These are phyloP conservation scores for Drosophila barbarae DNA, from an alignment of 2,888 invertebrate genomes.

Conservation along the genomic window DNA sequence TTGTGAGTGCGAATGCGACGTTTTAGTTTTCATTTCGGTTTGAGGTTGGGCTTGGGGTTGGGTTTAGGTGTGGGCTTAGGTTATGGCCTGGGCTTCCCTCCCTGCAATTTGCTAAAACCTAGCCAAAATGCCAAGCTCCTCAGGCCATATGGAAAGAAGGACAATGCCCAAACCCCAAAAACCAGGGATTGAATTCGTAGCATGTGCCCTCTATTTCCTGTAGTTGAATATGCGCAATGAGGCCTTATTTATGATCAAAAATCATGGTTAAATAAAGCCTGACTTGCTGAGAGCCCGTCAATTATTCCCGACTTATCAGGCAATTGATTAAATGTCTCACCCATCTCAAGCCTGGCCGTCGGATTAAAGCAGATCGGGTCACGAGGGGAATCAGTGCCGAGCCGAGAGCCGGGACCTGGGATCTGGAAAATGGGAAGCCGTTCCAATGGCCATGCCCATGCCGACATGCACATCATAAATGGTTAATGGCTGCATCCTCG, in stretches of 20 bases:
- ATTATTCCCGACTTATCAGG: constrained; percentile 26
- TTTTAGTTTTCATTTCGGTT: constrained; percentile 53
- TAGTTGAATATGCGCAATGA: neutral
- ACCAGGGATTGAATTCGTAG: constrained; percentile 13
- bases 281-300: constrained; percentile 22
- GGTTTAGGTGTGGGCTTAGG: constrained; percentile 31
- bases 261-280: constrained; percentile 15
- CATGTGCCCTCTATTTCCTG: neutral
- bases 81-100: constrained; percentile 41
- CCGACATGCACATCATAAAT: constrained; percentile 66
- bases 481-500: constrained; percentile 59
- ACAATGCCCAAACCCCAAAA: constrained; percentile 6
- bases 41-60: constrained; percentile 22
- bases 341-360: constrained; percentile 25
- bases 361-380: constrained; percentile 46
- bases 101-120: constrained; percentile 52
- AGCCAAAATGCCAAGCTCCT: constrained; percentile 21
- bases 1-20: constrained; percentile 41
- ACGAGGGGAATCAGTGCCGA: constrained; percentile 54
- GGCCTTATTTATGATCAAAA: constrained; percentile 7
- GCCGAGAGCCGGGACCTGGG: neutral
- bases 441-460: constrained; percentile 48
- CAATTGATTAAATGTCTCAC: constrained; percentile 55
- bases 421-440: constrained; percentile 21
- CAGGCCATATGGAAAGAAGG: constrained; percentile 23